Base-by-base conservation (phyloP, 1,140 invertebrate species). In the Drosophila pandora region DNA sequence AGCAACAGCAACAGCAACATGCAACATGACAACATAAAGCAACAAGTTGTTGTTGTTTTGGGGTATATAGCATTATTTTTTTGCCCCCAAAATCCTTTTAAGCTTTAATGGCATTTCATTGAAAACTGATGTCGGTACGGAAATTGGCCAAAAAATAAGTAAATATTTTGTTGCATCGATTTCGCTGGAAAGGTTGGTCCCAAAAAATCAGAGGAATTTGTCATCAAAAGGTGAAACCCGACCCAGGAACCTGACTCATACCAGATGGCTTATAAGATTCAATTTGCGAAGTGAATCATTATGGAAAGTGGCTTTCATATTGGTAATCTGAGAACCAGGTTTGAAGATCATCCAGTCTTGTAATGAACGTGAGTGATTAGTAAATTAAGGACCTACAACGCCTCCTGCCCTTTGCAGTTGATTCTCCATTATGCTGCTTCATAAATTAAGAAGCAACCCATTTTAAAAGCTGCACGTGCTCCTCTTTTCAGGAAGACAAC, bases 401-500 rank as follows among this genome's bases (percentile, higher is more conserved):
- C 17, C 17, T 17, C 17, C 17, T 17, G 17, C 17, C 17, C 17
- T 17, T 45, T 43, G 56, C 54, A 57, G 71, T 49, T 58, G 67
- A 74, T 65, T 70, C 62, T 59, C 60, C 74, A 69, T 74, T 69
- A 74, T 74, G 69, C 74, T 47, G 63, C 53, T 62, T 79, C 70
- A 75, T 82, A 82, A 82, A 82, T 83, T 78, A 75, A 83, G 76
- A 70, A 82, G 53, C 57, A 78, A 52, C 53, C 56, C 79, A 70
- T 75, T 78, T 78, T 47, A 56, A 78, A 47, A 54, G 59, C 23
- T 45, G 63, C 62, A 60, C 73, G 78, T 77, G 67, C 65, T 53
- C 47, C 28, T 17, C 12, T 55, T 57, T 43, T n/a, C 30, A 45
- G 2, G 50, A 23, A 22, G 3, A 22, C 41, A 45, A 53, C n/a